Evolutionary conservation across 2,113 vertebrate species (phyloP), one percentile per base, ranked within the genome.

Genomic region (Myotis brandtii): DNA sequence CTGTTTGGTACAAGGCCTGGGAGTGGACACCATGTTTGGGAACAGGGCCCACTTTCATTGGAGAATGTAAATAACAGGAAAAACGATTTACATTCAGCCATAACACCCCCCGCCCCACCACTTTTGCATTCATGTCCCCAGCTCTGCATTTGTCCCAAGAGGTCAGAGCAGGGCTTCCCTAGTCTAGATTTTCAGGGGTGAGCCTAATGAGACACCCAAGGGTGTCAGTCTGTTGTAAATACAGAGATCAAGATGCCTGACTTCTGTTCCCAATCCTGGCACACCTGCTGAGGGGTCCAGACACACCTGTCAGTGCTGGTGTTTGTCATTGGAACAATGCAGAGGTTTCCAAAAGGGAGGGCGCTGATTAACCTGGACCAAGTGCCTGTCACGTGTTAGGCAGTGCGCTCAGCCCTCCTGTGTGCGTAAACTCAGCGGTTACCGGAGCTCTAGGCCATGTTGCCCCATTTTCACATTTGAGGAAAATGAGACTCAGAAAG

Each of bases 361-460:
- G 13, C 5, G 2, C 1, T 9, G 4, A 6, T 17, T 2, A 18
- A 43, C 21, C 40, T 17, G 62, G 30, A 3, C 25, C 9, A 0
- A 1, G 6, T 0, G 6, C 0, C 18, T 6, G 13, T 50, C 25
- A 3, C 30, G 12, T 9, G 54, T 76, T 50, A 17, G 52, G 21
- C 46, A 1, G 12, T 0, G 14, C 0, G 0, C 48, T 27, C 16
- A 12, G 21, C 17, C 46, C 54, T 64, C 48, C 21, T 27, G 8
- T 1, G 9, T 9, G 3, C 1, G 1, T 9, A 23, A 37, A 9
- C 13, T 18, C 2, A 3, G 16, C 0, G 0, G 34, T 52, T n/a
- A 1, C 0, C 0, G 4, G 70, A 10, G 20, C 62, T 67, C 76
- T 3, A 10, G 52, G 56, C 27, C 40, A 3, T 2, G 25, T 2